Evolutionary conservation across 2,797 vertebrate species (phyloP).

Genomic region (Champsocephalus gunnari): DNA sequence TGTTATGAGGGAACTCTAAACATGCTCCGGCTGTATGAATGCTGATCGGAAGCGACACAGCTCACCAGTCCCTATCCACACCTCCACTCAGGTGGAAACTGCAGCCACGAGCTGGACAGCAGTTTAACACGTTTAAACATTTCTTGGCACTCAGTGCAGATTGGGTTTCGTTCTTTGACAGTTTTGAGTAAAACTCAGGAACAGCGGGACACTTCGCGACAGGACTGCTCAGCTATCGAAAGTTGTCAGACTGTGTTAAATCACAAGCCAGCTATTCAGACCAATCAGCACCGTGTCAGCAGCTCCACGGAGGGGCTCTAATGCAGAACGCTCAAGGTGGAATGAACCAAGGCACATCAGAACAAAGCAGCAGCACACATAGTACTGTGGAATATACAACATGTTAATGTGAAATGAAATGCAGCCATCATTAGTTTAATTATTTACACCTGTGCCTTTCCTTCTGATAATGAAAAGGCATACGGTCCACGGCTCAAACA

Average conservation of each 20-base stretch:
- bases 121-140: conserved; percentile 40
- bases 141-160: conserved; percentile 18
- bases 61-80: conserved; percentile 45
- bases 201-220: background rate
- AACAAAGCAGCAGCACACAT: background rate
- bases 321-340: background rate
- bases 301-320: background rate
- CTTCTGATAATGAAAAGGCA: no score
- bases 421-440: no score
- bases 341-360: background rate
- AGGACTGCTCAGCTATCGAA: conserved; percentile 21
- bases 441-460: no score
- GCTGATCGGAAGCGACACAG: conserved; percentile 55
- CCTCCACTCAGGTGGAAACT: conserved; percentile 39
- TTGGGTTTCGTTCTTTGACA: conserved; percentile 11
- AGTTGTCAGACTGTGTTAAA: conserved; percentile 35
- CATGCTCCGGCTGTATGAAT: conserved; percentile 14
- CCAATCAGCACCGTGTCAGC: conserved; percentile 21
- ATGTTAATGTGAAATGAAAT: no score
- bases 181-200: background rate
- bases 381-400: background rate
- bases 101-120: conserved; percentile 24
- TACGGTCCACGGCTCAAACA: no score
- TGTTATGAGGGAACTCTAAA: background rate
- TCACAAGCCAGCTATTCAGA: conserved; percentile 9